Base-by-base conservation (phyloP, 2,797 vertebrate species). In the Lindbergichthys nudifrons region DNA sequence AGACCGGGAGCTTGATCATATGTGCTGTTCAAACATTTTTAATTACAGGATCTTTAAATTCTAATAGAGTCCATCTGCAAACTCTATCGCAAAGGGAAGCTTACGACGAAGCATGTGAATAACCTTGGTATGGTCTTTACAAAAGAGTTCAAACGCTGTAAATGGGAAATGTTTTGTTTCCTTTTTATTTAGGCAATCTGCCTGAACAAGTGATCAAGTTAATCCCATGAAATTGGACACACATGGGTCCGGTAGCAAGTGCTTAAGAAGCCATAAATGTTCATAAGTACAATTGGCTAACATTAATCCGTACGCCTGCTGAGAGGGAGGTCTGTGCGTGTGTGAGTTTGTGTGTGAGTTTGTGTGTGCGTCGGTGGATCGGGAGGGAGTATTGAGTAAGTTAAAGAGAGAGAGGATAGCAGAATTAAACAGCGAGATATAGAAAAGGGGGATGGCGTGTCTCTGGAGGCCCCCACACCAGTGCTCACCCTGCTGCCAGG, bases 401-500 rank as follows among this genome's bases (percentile, higher is more conserved):
- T 81, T 74, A 80, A 80, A 87, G 80, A 64, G 75, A 87, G 81
- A 73, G 66, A 80, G 79, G 84, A 91, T 83, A 86, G 81, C 82
- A 88, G 87, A 89, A 90, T 86, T 89, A 88, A 92, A 86, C 56
- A 85, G 82, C 76, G 46, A 87, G 84, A 88, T 84, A 83, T 86
- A 87, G 75, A 83, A 85, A 75, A 66, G 66, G 79, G 83, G 85
- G 77, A 23, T 70, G 84, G 74, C 30, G 36, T 61, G 65, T 89
- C 92, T 91, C 94, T 76, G 61, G 93, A 89, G 92, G 81, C 79
- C 85, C 84, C 88, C 91, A 90, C 87, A 90, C 88, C 89, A 87
- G 79, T 87, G 87, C 82, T 93, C 93, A 90, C 92, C 90, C 90
- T 88, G 93, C 94, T 93, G 88, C 91, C 84, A 90, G 93, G 91